Percentiles rank a stretch among this genome's conserved stretches.
Conservation (phyloP, 2,113 vertebrate species). For the Alethe castanea region DNA sequence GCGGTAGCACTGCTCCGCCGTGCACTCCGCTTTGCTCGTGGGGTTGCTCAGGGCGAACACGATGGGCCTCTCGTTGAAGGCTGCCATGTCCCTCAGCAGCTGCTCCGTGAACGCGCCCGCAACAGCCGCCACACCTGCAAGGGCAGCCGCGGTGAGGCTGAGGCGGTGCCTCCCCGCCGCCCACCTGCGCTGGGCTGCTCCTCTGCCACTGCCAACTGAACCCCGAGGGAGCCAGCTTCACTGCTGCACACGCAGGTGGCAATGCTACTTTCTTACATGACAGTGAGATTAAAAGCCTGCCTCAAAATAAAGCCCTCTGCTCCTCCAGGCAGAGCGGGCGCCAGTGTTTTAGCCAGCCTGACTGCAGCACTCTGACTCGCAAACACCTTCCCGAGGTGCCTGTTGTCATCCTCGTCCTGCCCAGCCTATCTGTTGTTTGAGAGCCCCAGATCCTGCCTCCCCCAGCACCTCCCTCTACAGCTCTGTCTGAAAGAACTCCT, state of each 20-base stretch:
- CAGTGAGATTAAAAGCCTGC: not conserved
- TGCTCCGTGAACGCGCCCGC: constrained; percentile 90
- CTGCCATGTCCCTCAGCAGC: constrained; percentile 91
- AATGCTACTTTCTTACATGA: not conserved
- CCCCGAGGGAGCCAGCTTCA: not conserved
- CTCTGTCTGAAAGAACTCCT: not conserved
- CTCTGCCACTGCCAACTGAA: not conserved
- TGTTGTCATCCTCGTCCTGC: fast-evolving
- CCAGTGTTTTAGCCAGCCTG: not conserved
- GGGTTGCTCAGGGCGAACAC: constrained; percentile 97
- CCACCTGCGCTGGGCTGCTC: not conserved
- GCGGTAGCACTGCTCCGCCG: constrained; percentile 92
- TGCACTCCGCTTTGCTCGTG: constrained; percentile 96
- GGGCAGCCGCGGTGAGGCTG: not conserved
- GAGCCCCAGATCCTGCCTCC: not conserved
- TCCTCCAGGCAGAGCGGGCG: not conserved
- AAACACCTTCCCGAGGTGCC: not conserved
- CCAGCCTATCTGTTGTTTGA: not conserved
- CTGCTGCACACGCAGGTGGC: not conserved
- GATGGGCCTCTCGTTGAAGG: constrained; percentile 89
- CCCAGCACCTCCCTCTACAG: not conserved
- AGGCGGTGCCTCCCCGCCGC: not conserved
- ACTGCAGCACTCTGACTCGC: not conserved
- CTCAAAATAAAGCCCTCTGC: not conserved
- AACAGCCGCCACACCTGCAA: constrained; percentile 88